Percentiles rank a stretch among this genome's conserved stretches.
Conservation (phyloP, 2,113 vertebrate genomes). For the Scophthalmus maximus region DNA sequence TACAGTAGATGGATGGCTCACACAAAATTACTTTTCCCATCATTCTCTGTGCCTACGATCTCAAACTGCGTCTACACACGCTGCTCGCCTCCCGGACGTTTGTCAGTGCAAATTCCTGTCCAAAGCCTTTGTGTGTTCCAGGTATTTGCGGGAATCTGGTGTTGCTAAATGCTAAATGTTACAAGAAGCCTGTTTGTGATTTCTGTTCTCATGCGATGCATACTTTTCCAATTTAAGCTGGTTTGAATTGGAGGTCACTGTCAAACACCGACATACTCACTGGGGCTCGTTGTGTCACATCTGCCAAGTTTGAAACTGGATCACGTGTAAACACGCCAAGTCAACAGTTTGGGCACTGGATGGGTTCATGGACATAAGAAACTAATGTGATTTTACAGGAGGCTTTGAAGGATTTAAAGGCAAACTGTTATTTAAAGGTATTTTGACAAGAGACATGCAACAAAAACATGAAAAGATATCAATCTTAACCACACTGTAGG, state of each 20-base stretch:
- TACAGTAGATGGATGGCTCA: too few relatives aligned
- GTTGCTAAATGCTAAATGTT: conserved; percentile 1
- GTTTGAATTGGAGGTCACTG: not conserved
- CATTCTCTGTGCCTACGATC: too few relatives aligned
- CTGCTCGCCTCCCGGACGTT: not conserved
- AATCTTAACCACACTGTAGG: too few relatives aligned
- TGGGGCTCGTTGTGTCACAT: not conserved
- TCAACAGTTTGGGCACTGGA: not conserved
- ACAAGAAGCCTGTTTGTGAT: conserved; percentile 25
- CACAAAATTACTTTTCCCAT: not conserved
- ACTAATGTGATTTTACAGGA: too few relatives aligned
- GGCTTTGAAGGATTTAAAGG: too few relatives aligned
- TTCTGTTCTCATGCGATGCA: conserved; percentile 18
- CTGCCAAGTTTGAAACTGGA: not conserved
- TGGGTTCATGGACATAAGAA: too few relatives aligned
- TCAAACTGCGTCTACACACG: not conserved
- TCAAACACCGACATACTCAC: not conserved
- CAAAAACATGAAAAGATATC: too few relatives aligned
- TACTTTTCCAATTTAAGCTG: conserved; percentile 2
- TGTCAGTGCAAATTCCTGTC: not conserved
- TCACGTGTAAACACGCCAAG: too few relatives aligned
- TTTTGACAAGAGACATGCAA: too few relatives aligned
- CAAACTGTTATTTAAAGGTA: too few relatives aligned
- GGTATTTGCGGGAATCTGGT: conserved; percentile 5
- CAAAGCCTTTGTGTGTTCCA: not conserved